phyloP scores from a whole-genome alignment of 35 echinoderm and acorn worm species.

The Apostichopus japonicus region DNA sequence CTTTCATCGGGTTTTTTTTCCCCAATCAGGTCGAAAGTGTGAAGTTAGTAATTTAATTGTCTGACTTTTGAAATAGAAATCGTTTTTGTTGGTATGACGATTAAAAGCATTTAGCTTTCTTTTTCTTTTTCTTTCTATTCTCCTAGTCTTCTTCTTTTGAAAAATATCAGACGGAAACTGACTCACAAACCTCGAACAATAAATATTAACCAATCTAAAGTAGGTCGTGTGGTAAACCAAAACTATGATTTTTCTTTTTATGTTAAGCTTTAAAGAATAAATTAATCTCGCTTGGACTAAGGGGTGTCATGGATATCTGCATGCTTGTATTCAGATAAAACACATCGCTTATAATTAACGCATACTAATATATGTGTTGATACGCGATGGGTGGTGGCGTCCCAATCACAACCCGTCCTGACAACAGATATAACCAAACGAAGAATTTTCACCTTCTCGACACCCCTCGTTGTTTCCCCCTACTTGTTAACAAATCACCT shows the following conservation, averaged over 20 bases:
- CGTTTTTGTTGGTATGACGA: too few relatives aligned
- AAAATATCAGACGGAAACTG: background rate
- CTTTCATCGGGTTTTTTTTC: too few relatives aligned
- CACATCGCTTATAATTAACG: background rate
- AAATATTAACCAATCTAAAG: background rate
- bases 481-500: too few relatives aligned
- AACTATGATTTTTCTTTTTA: background rate
- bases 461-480: background rate
- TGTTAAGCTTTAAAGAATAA: background rate
- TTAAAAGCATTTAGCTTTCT: too few relatives aligned
- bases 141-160: too few relatives aligned
- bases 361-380: background rate
- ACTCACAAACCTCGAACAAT: background rate
- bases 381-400: background rate
- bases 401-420: background rate
- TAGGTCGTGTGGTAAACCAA: background rate
- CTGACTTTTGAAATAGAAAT: too few relatives aligned
- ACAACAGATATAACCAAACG: background rate
- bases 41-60: too few relatives aligned
- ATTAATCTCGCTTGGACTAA: background rate
- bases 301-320: background rate
- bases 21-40: too few relatives aligned
- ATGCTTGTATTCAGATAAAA: background rate
- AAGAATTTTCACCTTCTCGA: background rate
- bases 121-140: too few relatives aligned